Base-by-base conservation (phyloP, 2,113 vertebrate species). In the Rutilus rutilus region DNA sequence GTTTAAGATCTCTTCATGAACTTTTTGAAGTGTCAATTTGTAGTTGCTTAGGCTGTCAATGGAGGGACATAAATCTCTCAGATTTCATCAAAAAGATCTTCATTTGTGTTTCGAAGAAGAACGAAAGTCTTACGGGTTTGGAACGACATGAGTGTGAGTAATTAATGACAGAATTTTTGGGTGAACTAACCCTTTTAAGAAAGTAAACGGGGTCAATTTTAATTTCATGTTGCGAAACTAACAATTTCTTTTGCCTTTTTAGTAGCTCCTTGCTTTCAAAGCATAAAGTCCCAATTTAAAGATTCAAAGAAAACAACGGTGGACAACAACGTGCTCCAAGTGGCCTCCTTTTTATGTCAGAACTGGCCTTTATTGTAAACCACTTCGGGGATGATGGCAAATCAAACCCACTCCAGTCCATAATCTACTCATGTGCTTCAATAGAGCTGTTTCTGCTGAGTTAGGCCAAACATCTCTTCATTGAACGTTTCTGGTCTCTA, bases 401-500 rank as follows among this genome's bases (percentile, higher is more conserved):
- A 39, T 50, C 62, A 59, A 73, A 10, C 30, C 39, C 23, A 69
- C 5, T 85, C 45, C 33, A 36, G 1, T 39, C 6, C 15, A 69
- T 33, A n/a, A 76, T 62, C 69, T 47, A 21, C 69, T 73, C 8
- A 76, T 65, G n/a, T 25, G 47, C 23, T 74, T 59, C 19, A 14
- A 10, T 5, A 25, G 47, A 77, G 78, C 42, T 0, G 25, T 47
- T 82, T 67, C 45, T 78, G 73, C 42, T 5, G 60, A 83, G 79
- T 78, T 25, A 59, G 60, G 9, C 9, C 3, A 78, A 73, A 84
- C 1, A 17, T 11, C 17, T 25, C 36, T 50, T 9, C 9, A 9
- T 36, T 60, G 74, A 85, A 36, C 50, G 54, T 50, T 23, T 21
- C 54, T 78, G 50, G 64, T 83, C n/a, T 81, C 23, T 82, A 83